Base-by-base conservation (phyloP, 2,113 vertebrate species). In the Oreochromis spilurus region DNA sequence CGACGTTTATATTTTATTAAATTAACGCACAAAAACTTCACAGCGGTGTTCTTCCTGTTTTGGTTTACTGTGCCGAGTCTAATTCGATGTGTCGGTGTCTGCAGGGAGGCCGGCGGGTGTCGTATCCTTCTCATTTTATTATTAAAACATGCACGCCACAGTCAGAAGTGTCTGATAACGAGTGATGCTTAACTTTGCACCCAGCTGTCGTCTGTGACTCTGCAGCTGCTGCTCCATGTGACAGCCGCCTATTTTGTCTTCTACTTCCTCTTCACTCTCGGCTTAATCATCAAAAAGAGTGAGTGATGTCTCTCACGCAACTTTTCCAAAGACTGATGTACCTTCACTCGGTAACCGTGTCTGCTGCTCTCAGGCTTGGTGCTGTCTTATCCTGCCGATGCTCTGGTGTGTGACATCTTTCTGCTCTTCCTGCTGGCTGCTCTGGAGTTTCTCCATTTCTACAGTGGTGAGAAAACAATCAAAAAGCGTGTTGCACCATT, bases 241-340 rank as follows among this genome's bases (percentile, higher is more conserved):
- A 97, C 97, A 2, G 91, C 93, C 1, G 1, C 92, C 4, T 98
- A 96, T 83, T 95, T 85, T 40, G 16, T 93, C 67, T 96, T 98
- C 21, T 97, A 98, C 81, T 96, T 97, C 92, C 31, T 96, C 29
- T 95, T 93, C 9, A 97, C 95, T 0, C 94, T 98, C 4, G 89
- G 96, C 9, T 89, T 97, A 93, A 94, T 97, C 52, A 53, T 95
- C 82, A 97, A 96, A 86, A 98, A 99, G 93, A 97, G 98, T 98
- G 93, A 97, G 98, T 95, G 6, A 36, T 43, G 14, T 45, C 19
- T 26, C 19, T 7, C 31, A 45, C 7, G 14, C 4, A 12, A 19
- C 21, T 19, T 50, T 34, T 78, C 14, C 29, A 9, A 17, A n/a
- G 40, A 50, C 21, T 19, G 8, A 10, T 58, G 8, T 36, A n/a